Evolutionary conservation across 2,113 vertebrate species (phyloP), one percentile per base, ranked within the genome.

Genomic region (Empidonax alnorum): DNA sequence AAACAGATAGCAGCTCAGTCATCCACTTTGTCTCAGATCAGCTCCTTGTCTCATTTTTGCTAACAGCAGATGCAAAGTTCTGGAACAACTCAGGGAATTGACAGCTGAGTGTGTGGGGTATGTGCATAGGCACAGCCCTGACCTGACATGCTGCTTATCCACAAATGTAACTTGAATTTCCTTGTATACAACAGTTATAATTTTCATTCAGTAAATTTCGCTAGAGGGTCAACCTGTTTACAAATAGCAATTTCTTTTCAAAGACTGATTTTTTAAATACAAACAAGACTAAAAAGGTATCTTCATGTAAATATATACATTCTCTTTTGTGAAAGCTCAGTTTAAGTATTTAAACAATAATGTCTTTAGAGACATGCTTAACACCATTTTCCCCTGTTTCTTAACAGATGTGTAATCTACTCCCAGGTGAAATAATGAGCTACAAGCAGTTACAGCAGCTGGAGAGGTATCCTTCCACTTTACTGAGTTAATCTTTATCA

Each of bases 401-500:
- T 95, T 95, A 96, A 95, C 71, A 92, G 76, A 58, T 88, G 83
- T 97, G 94, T 84, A 93, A 33, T 80, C 93, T 75, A 82, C 76
- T 97, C 90, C n/a, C 69, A 87, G 89, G 91, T 96, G 94, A 89
- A 89, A 89, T 94, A 90, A 95, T 47, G 37, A 90, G 56, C 84
- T 87, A 80, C 73, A 56, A 53, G 28, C 10, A 83, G 39, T 86
- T 81, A 74, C 18, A 90, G n/a, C n/a, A 42, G 24, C 59, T 78
- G 42, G 14, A 82, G n/a, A 1, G 4, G 17, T 87, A 91, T 71
- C 41, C 42, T 93, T 96, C 71, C 6, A 17, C 49, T 85, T 87
- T 37, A 89, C 21, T 61, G 90, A 89, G 62, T 87, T 93, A 68
- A 93, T 91, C 18, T 89, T 74, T 81, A 67, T 65, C 66, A 91